These are phyloP conservation scores for Graptemys geographica DNA, from an alignment of 2,797 vertebrate species.

Conservation along the genomic window DNA sequence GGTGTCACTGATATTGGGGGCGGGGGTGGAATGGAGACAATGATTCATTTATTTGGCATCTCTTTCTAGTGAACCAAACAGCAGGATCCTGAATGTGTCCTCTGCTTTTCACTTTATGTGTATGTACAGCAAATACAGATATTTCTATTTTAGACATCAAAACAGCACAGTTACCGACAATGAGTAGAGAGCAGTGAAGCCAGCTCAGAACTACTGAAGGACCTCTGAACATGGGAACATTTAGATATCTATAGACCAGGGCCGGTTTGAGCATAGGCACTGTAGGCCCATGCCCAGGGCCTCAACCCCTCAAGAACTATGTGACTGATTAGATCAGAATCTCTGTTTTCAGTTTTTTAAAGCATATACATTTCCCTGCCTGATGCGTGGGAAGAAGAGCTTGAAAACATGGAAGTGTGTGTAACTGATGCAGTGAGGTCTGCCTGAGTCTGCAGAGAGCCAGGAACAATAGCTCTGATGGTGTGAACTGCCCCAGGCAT, in stretches of 20 bases:
- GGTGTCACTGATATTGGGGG: neutral
- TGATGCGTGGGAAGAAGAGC: too few species aligned
- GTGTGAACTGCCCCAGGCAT: too few species aligned
- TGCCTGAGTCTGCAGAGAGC: too few species aligned
- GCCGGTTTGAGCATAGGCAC: neutral
- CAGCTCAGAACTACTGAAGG: neutral
- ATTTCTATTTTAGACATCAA: neutral
- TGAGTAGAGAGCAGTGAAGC: neutral
- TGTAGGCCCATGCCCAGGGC: neutral
- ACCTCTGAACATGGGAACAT: neutral
- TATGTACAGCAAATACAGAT: neutral
- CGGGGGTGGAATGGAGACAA: neutral
- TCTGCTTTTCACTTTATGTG: neutral
- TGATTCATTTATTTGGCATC: neutral
- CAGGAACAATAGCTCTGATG: too few species aligned
- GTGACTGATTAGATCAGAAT: neutral
- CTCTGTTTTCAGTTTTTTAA: too few species aligned
- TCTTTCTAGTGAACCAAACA: neutral
- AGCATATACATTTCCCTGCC: too few species aligned
- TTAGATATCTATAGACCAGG: neutral
- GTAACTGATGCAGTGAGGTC: too few species aligned
- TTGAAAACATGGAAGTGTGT: too few species aligned
- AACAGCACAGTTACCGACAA: neutral
- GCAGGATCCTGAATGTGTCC: neutral
- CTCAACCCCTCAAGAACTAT: neutral